Base-by-base conservation (phyloP, 2,888 invertebrate genomes). In the Limenitis camilla region DNA sequence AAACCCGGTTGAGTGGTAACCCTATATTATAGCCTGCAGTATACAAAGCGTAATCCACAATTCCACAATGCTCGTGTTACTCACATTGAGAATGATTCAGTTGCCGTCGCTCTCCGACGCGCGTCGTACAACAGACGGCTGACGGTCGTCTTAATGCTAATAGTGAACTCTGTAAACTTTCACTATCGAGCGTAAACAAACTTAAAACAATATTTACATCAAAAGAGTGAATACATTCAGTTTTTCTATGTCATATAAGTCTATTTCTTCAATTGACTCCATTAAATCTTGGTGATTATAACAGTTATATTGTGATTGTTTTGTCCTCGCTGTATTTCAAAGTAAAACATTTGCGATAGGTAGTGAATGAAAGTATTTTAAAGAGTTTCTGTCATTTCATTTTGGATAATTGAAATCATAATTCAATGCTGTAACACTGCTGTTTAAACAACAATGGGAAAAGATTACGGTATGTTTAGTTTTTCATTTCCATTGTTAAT, bases 391-490 rank as follows among this genome's bases (percentile, higher is more conserved):
- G n/a, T n/a, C n/a, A n/a, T n/a, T n/a, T n/a, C n/a, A n/a, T n/a
- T n/a, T 8, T 28, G 31, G 40, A 41, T 36, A 36, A 32, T 7
- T 10, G 38, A 31, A 4, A n/a, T n/a, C n/a, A 9, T 31, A 32
- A 43, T 28, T 40, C 9, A 8, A 35, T 40, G 19, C 29, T 32
- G 38, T 44, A 27, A 40, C 33, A 40, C 7, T 2, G 11, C 11
- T 30, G 38, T 7, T 44, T 29, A 8, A 33, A 43, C 28, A 46
- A 41, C 40, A 51, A 82, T 82, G 82, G 76, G 74, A 50, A 81
- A 81, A 67, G 77, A 78, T 63, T 81, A 77, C 58, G 82, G 82
- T 82, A 40, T 59, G 63, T 62, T 53, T n/a, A 32, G 6, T 6
- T 32, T 35, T 32, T 27, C 36, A 10, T 4, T 43, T 6, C 30